Base-by-base conservation (phyloP, 2,888 invertebrate species). In the Acrobasis consociella region DNA sequence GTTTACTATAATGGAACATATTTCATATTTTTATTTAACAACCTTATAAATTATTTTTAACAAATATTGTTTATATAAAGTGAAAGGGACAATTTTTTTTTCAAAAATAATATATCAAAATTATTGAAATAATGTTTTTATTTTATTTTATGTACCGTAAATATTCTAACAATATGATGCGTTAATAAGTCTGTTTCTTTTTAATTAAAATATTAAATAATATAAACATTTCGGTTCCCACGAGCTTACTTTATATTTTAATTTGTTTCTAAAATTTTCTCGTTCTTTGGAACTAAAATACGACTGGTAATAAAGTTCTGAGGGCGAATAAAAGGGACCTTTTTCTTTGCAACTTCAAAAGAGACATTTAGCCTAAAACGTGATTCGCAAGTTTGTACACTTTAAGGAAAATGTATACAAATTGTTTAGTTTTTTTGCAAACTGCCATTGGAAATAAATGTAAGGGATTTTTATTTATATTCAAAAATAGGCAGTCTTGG, bases 311-410 rank as follows among this genome's bases (percentile, higher is more conserved):
- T 52, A 52, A 22, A 52, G 17, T 52, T 22, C 52, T 52, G 31
- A 52, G 9, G 13, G 22, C 13, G 22, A 52, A 52, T 31, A 52
- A 52, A 52, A 22, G 31, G 50, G 17, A 50, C 17, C 52, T 22
- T 52, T 52, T 52, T 52, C 52, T 52, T 17, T 52, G 17, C 31
- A 52, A 52, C 52, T 52, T 13, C 17, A 52, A 52, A 52, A 11
- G 52, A 31, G 52, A 52, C 52, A 31, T 52, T 31, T 52, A 22
- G 31, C 17, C 52, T 17, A 31, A 52, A 52, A 52, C 31, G 52
- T 52, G 50, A 16, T 50, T 50, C 50, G 50, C 17, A 17, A 50
- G 17, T 50, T 50, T 50, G 16, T 17, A 10, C 17, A 52, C 17
- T 9, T 52, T 22, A 31, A 31, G 9, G n/a, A n/a, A n/a, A 13